Evolutionary conservation across 2,113 vertebrate genomes (phyloP), one percentile per base, ranked within the genome.

Genomic region (Bostrychus sinensis): DNA sequence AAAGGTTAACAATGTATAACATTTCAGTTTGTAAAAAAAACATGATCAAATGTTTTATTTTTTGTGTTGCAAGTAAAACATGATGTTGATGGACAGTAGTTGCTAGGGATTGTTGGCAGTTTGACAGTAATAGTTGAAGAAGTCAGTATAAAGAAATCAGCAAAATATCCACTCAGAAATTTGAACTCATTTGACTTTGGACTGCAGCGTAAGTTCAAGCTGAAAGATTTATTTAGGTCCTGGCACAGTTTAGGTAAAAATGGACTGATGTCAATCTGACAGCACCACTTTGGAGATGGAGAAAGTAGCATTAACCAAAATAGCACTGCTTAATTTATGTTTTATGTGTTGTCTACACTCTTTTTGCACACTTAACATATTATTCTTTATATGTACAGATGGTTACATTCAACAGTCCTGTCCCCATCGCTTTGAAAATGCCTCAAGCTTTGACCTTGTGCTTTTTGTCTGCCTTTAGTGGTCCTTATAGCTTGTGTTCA

Each of bases 401-500:
- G n/a, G n/a, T n/a, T n/a, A n/a, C n/a, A n/a, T n/a, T n/a, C 53
- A 64, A 30, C 28, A 45, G 50, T 57, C 8, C n/a, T n/a, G n/a
- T n/a, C n/a, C n/a, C n/a, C n/a, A n/a, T n/a, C n/a, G 10, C 58
- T 76, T 73, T 73, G 23, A 64, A 60, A 0, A 2, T 22, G 20
- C 43, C 59, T 34, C 30, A 37, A 66, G 16, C 39, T 66, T 22
- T 66, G 16, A 3, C 14, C 45, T 23, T 48, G 19, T 46, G 39
- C 26, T 32, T 28, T 5, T 30, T 26, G 32, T 55, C 19, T 39
- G 30, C 22, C 37, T 38, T 20, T 17, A 20, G 7, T 46, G 48
- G 13, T 20, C 48, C 28, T 32, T 20, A 39, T 63, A n/a, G n/a
- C n/a, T 14, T 2, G 16, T 14, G 0, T 16, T 7, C 32, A 10